These are phyloP conservation scores for Tor tambroides DNA, from an alignment of 2,113 vertebrate genomes.

Conservation along the genomic window DNA sequence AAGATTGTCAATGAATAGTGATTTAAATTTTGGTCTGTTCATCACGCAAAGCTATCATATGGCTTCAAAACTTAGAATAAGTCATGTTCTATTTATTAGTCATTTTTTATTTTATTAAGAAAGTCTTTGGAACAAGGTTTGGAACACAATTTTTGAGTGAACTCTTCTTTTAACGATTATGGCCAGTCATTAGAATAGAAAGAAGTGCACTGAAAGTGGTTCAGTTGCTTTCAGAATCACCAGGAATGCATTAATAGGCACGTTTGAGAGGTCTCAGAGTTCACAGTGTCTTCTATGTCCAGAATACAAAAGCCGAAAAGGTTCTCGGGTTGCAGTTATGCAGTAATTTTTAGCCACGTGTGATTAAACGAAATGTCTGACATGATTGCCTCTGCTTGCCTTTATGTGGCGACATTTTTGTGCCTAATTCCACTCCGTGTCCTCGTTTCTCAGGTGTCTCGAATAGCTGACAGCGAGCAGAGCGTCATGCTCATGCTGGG, in stretches of 20 bases:
- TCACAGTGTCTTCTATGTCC: not conserved
- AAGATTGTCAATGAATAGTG: not conserved
- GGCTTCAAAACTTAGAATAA: not conserved
- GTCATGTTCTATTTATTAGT: not conserved
- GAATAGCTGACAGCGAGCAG: slow-evolving; percentile 95
- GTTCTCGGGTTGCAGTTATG: slow-evolving; percentile 5
- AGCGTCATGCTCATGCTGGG: slow-evolving; percentile 97
- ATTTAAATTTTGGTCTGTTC: not conserved
- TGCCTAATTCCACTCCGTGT: not conserved
- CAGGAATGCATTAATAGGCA: slow-evolving; percentile 25
- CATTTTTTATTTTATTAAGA: not conserved
- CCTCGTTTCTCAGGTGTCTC: slow-evolving; percentile 82
- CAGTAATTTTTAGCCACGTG: not conserved
- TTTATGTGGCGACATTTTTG: not conserved
- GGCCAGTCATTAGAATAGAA: slow-evolving; percentile 5
- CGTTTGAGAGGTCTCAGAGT: not conserved
- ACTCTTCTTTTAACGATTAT: not conserved
- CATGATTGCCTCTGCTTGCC: not conserved
- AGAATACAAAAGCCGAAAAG: slow-evolving; percentile 5
- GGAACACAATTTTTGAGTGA: not conserved
- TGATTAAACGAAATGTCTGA: slow-evolving; percentile 23
- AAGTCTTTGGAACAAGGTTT: not conserved
- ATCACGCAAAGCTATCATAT: not conserved
- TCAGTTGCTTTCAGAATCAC: not conserved
- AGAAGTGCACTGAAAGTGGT: not conserved